These are phyloP conservation scores for Antidorcas marsupialis DNA, from an alignment of 2,113 vertebrate species.

Conservation along the genomic window DNA sequence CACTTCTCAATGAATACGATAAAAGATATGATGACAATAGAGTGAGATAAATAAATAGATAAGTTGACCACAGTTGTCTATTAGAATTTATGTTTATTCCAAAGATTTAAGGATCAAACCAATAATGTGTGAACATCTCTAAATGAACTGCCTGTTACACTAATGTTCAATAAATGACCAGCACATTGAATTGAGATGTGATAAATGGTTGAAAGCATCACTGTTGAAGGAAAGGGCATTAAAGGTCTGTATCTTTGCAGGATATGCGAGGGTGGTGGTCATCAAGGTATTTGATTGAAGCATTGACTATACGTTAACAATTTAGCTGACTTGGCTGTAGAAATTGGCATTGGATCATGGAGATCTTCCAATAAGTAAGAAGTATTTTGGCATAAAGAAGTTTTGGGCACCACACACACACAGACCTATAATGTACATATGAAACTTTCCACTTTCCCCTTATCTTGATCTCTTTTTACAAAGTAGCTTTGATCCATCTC, in stretches of 20 bases:
- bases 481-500: conserved; percentile 55
- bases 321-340: neutral
- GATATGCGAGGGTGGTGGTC: neutral
- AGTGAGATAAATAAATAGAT: neutral
- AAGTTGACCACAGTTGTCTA: neutral
- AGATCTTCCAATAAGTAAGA: neutral
- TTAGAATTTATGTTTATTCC: neutral
- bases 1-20: neutral
- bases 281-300: neutral
- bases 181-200: neutral
- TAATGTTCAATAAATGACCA: neutral
- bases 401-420: neutral
- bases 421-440: neutral
- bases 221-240: neutral
- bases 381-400: neutral
- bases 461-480: conserved; percentile 41
- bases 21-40: neutral
- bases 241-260: neutral
- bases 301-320: neutral
- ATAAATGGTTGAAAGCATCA: neutral
- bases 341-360: neutral
- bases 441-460: conserved; percentile 3
- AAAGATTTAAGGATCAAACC: neutral
- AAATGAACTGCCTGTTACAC: neutral
- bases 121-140: neutral